Evolutionary conservation across 2,113 vertebrate species (phyloP), one percentile per base, ranked within the genome.

Genomic region (Osmerus mordax): DNA sequence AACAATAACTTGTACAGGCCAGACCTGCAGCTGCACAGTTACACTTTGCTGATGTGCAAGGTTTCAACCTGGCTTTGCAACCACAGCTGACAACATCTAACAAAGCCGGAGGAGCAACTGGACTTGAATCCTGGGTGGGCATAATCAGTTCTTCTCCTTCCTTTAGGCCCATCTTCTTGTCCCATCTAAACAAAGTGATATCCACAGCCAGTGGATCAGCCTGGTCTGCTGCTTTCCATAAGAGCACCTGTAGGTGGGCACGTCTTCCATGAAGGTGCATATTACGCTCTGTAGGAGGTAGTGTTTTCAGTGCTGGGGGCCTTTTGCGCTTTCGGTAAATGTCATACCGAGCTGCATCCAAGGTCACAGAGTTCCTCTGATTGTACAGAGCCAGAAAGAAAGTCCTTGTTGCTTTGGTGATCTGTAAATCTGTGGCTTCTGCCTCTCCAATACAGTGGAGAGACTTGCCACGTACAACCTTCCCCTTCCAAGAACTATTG

Each of bases 311-410:
- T 23, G 36, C 58, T 61, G 69, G 69, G 32, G 58, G 69, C 9
- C 3, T 41, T 21, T 70, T 60, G 29, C 69, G 23, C 32, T 70
- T 70, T 60, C 56, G 25, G 56, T 41, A 70, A 19, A 70, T 70
- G 58, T 61, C 69, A 70, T 60, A 61, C 47, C 69, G 3, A 19
- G 69, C 56, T 12, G 47, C n/a, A 23, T 70, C 41, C 32, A 70
- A 32, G 23, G 32, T 41, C 21, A 32, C 58, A 6, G 58, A 70
- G 16, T 61, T 70, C 55, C 69, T 70, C 69, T 70, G 69, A 51
- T 67, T 67, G 47, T 67, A 67, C 41, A 67, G 65, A 67, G 29
- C 65, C 65, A 67, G 65, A 51, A 67, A 67, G 51, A 65, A 65
- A 65, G 2, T n/a, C 36, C 65, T 67, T 51, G 56, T 53, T 69